Percentiles rank a stretch among this genome's conserved stretches.
Evolutionary conservation across 23 tunicate genomes (phyloP).

Genomic region (Styela clava): DNA sequence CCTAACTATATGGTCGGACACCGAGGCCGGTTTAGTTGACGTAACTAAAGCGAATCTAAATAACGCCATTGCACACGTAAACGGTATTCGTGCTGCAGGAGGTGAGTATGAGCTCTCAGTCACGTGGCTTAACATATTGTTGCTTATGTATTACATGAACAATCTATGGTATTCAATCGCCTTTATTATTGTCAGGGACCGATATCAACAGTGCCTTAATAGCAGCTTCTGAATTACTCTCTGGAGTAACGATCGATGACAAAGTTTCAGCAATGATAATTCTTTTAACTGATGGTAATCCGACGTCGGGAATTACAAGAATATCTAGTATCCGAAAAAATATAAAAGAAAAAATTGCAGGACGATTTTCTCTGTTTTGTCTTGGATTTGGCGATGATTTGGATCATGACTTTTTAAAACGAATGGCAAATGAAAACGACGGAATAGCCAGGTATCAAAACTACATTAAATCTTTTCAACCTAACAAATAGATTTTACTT

Average conservation of each 20-base stretch:
- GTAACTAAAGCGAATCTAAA: constrained; percentile 21
- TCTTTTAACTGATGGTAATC: constrained; percentile 28
- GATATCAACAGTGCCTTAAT: constrained; percentile 13
- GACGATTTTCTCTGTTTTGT: constrained; percentile 35
- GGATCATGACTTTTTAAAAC: constrained; percentile 26
- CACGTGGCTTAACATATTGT: too few species aligned
- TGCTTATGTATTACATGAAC: too few species aligned
- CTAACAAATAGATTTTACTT: too few species aligned
- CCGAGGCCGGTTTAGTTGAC: constrained; percentile 16
- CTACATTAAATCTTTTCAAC: too few species aligned
- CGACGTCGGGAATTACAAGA: constrained; percentile 16
- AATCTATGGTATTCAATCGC: too few species aligned
- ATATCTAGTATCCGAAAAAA: neutral
- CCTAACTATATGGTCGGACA: constrained; percentile 3
- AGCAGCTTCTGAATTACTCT: neutral
- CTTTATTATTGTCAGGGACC: constrained; percentile 8
- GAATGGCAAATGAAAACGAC: constrained; percentile 32
- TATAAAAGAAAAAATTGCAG: neutral
- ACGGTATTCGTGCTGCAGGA: constrained; percentile 30
- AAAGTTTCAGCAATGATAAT: constrained; percentile 23
- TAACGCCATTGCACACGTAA: constrained; percentile 26
- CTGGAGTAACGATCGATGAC: neutral
- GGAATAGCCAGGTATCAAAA: constrained; percentile 51
- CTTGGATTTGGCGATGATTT: constrained; percentile 47
- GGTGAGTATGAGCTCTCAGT: constrained; percentile 31